Conservation (phyloP, 2,888 invertebrate genomes). For the Lampropteryx suffumata region DNA sequence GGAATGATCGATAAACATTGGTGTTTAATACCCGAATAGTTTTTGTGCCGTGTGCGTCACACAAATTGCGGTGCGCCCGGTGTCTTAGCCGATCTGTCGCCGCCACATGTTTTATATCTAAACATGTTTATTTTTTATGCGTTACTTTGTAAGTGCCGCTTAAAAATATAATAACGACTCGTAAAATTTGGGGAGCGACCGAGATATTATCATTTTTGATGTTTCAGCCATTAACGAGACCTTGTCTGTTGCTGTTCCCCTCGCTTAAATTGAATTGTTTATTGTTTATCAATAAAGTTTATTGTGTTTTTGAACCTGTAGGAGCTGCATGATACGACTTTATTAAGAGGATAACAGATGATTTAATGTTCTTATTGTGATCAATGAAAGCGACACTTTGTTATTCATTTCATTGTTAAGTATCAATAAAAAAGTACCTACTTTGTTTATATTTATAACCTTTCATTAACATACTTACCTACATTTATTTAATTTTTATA, state of each 20-base stretch:
- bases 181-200: conserved; percentile 22
- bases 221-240: conserved; percentile 17
- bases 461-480: too few species aligned
- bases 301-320: conserved; percentile 33
- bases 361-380: conserved; percentile 23
- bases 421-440: neutral
- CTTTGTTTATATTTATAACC: too few species aligned
- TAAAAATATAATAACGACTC: conserved; percentile 22
- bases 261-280: conserved; percentile 44
- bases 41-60: conserved; percentile 36
- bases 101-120: conserved; percentile 38
- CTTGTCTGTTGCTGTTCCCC: conserved; percentile 10
- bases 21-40: conserved; percentile 34
- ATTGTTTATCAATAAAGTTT: conserved; percentile 38
- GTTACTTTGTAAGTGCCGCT: conserved; percentile 44
- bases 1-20: too few species aligned
- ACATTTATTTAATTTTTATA: too few species aligned
- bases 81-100: conserved; percentile 36
- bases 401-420: conserved; percentile 5
- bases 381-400: conserved; percentile 13
- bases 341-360: conserved; percentile 16
- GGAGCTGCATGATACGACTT: conserved; percentile 15
- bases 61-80: conserved; percentile 32
- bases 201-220: conserved; percentile 23
- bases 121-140: conserved; percentile 40